Conservation (phyloP, 2,888 invertebrate species). For the Calameuta idolon region DNA sequence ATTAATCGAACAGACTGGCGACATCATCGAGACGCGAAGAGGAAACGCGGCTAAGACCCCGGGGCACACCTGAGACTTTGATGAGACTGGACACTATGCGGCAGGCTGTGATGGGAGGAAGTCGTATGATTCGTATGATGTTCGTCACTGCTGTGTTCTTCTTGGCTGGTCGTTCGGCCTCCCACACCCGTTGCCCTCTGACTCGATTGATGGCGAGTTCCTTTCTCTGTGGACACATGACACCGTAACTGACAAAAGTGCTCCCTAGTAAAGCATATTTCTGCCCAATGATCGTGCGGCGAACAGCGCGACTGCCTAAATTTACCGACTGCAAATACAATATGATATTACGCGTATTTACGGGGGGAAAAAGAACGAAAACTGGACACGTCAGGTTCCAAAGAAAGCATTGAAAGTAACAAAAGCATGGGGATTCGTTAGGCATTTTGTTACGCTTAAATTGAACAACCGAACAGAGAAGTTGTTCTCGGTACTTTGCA, state of each 20-base stretch:
- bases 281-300: constrained; percentile 47
- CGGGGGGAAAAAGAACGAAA: too few species aligned
- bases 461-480: not conserved
- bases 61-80: constrained; percentile 60
- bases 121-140: constrained; percentile 64
- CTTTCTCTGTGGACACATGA: constrained; percentile 57
- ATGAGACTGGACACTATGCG: constrained; percentile 62
- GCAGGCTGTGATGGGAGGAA: constrained; percentile 63
- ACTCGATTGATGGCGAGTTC: constrained; percentile 48
- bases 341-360: too few species aligned
- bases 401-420: not conserved
- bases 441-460: not conserved
- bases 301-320: constrained; percentile 28
- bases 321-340: too few species aligned
- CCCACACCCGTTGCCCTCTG: constrained; percentile 50
- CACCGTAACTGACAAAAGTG: constrained; percentile 56
- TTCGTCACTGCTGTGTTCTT: constrained; percentile 69
- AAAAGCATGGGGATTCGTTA: not conserved
- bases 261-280: constrained; percentile 49
- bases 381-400: too few species aligned
- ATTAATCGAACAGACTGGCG: not conserved
- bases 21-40: not conserved
- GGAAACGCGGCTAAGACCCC: not conserved
- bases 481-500: not conserved
- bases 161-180: constrained; percentile 65